Conservation (phyloP, 1,140 invertebrate genomes). For the Augochlora pura region DNA sequence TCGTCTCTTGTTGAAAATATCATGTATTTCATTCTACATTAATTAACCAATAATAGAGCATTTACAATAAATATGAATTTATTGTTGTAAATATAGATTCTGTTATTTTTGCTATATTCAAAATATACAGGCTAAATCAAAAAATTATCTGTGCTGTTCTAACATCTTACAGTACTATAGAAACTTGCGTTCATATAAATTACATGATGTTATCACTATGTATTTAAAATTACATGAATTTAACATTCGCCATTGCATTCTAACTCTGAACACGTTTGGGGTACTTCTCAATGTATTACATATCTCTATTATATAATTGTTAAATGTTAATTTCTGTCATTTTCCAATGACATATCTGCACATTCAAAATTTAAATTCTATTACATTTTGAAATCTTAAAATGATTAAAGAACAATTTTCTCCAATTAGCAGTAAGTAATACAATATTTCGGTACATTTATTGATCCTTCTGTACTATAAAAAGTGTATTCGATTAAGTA, state of each 20-base stretch:
- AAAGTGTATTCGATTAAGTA: not conserved
- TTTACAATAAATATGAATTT: not conserved
- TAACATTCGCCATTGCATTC: not conserved
- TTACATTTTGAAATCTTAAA: not conserved
- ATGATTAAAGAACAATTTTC: slow-evolving; percentile 21
- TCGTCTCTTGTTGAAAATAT: slow-evolving; percentile 3
- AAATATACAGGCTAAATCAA: not conserved
- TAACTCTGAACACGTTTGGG: not conserved
- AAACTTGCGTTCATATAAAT: too few species aligned
- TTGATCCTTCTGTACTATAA: not conserved
- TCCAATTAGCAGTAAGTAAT: slow-evolving; percentile 24
- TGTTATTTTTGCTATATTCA: not conserved
- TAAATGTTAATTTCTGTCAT: not conserved
- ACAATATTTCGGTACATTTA: not conserved
- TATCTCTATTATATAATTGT: not conserved
- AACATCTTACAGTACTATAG: too few species aligned
- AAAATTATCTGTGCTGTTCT: not conserved
- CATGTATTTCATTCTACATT: not conserved
- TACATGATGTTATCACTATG: too few species aligned
- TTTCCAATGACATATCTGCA: not conserved
- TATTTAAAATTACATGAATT: too few species aligned
- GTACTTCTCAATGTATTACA: not conserved
- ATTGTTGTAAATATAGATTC: not conserved
- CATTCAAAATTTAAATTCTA: not conserved
- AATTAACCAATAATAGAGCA: not conserved